phyloP scores from a whole-genome alignment of 2,113 vertebrate genomes.

The Puffinus mauretanicus region DNA sequence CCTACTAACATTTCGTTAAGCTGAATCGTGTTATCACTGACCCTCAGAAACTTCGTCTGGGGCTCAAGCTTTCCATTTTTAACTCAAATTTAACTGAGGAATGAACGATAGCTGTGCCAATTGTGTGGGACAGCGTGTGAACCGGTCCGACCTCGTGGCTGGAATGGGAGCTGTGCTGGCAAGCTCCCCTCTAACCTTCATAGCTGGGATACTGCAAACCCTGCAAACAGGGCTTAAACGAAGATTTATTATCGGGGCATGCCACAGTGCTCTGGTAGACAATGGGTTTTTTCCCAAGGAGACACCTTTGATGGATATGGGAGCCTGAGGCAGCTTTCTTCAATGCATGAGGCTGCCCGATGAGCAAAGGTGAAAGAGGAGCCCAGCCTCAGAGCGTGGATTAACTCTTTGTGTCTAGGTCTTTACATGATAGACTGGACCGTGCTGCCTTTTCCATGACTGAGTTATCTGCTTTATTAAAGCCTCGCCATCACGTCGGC shows the following conservation, averaged over 20 bases:
- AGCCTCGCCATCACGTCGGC: accelerated
- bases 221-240: neutral
- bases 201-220: neutral
- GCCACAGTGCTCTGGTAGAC: neutral
- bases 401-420: neutral
- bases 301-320: neutral
- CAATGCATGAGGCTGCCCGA: neutral
- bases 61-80: neutral
- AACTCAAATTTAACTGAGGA: neutral
- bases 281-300: neutral
- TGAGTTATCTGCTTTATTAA: neutral
- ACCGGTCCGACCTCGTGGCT: accelerated
- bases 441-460: accelerated
- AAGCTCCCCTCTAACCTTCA: neutral
- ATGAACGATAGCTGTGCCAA: neutral
- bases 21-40: accelerated
- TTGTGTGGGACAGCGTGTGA: neutral
- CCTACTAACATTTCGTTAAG: neutral
- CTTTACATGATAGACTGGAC: neutral
- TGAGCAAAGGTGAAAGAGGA: neutral
- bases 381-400: neutral
- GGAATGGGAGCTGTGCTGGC: neutral
- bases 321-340: neutral
- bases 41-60: neutral
- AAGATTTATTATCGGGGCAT: neutral